Evolutionary conservation across 2,888 invertebrate genomes (phyloP).

Genomic region (Cheiracanthium punctorium): DNA sequence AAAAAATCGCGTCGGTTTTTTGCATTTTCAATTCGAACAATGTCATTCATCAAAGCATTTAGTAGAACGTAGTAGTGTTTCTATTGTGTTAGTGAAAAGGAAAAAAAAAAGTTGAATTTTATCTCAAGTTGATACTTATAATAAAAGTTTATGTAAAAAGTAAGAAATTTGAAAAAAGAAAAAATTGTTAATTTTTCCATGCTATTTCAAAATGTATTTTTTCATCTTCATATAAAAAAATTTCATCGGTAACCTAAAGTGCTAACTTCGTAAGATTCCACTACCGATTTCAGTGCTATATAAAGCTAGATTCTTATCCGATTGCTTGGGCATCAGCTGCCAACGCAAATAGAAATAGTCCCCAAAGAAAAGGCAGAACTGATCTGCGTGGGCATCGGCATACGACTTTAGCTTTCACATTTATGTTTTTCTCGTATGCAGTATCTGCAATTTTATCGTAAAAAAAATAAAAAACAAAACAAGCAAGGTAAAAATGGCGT

Average conservation of each 20-base stretch:
- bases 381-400: not conserved
- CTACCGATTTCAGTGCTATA: not conserved
- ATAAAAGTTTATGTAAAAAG: not conserved
- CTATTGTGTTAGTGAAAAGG: not conserved
- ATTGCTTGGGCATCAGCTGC: not conserved
- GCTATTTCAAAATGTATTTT: not conserved
- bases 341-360: not conserved
- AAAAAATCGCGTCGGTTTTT: not conserved
- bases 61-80: not conserved
- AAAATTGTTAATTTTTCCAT: not conserved
- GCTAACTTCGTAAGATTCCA: not conserved
- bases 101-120: slow-evolving; percentile 3
- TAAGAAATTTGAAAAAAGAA: not conserved
- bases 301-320: not conserved
- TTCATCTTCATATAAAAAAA: not conserved
- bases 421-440: slow-evolving; percentile 68
- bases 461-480: not conserved
- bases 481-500: not conserved
- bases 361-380: not conserved
- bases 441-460: slow-evolving; percentile 64
- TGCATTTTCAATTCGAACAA: not conserved
- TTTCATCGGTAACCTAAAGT: not conserved
- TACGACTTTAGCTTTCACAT: slow-evolving; percentile 44
- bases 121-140: slow-evolving; percentile 10
- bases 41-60: slow-evolving; percentile 2